These are phyloP conservation scores for Toxotes jaculatrix DNA, from an alignment of 2,113 vertebrate species.

Conservation along the genomic window DNA sequence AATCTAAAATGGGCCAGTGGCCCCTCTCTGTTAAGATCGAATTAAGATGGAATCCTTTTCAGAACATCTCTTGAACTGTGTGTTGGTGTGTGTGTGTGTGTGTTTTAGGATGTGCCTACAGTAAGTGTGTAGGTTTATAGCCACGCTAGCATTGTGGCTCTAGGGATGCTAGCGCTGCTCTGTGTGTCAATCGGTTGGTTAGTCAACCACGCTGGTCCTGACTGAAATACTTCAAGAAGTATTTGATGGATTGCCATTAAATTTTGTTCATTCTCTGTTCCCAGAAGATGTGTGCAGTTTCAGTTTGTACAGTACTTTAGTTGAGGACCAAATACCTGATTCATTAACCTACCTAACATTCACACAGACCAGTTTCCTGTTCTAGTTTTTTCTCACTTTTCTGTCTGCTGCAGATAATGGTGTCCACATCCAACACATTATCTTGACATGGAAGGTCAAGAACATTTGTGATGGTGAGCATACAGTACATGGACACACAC, in stretches of 20 bases:
- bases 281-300: neutral
- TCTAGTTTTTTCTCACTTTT: neutral
- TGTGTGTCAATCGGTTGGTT: too few species aligned
- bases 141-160: neutral
- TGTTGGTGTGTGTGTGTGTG: neutral
- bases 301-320: neutral
- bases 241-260: neutral
- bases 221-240: neutral
- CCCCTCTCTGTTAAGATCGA: conserved; percentile 3
- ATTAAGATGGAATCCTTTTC: conserved; percentile 6
- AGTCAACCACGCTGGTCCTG: too few species aligned
- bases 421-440: conserved; percentile 8
- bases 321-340: neutral
- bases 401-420: neutral
- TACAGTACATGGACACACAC: neutral
- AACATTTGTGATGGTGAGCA: conserved; percentile 1
- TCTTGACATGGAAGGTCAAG: conserved; percentile 39
- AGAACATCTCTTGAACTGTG: conserved; percentile 2
- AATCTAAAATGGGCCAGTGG: conserved; percentile 8
- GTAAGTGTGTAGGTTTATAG: neutral
- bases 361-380: neutral
- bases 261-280: neutral
- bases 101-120: neutral
- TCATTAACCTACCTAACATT: too few species aligned
- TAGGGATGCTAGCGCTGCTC: too few species aligned